These are phyloP conservation scores for Coecobrya sp. DNA, from an alignment of 2,888 invertebrate species.

Conservation along the genomic window DNA sequence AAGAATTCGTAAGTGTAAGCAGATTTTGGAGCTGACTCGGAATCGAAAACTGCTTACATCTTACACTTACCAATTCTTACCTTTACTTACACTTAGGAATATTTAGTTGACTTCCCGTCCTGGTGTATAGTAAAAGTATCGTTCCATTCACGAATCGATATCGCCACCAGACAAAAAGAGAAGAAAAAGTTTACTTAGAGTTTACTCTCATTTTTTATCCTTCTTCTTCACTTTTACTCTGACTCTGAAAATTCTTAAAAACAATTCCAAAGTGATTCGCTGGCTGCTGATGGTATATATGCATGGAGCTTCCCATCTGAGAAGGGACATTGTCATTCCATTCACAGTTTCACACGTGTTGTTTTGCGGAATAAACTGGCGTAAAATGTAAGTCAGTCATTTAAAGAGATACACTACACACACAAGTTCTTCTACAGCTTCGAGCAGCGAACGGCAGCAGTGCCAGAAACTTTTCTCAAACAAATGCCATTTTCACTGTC, in stretches of 20 bases:
- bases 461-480: conserved; percentile 68
- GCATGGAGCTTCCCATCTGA: background rate
- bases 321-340: conserved; percentile 3
- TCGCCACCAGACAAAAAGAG: background rate
- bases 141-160: background rate
- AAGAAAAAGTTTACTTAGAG: background rate
- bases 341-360: background rate
- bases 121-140: background rate
- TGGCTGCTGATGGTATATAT: no score
- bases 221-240: background rate
- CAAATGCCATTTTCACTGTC: conserved; percentile 74
- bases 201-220: background rate
- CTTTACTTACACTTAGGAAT: no score
- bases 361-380: conserved; percentile 4
- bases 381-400: conserved; percentile 33
- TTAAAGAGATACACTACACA: conserved; percentile 6
- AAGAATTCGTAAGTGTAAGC: no score
- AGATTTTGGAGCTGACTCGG: no score
- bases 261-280: conserved; percentile 28
- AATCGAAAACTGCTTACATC: no score
- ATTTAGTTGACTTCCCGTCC: no score
- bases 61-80: no score
- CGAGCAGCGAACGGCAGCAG: background rate
- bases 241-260: background rate
- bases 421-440: background rate